Conservation (phyloP, 2,888 invertebrate genomes). For the Muschampia plurimacula region DNA sequence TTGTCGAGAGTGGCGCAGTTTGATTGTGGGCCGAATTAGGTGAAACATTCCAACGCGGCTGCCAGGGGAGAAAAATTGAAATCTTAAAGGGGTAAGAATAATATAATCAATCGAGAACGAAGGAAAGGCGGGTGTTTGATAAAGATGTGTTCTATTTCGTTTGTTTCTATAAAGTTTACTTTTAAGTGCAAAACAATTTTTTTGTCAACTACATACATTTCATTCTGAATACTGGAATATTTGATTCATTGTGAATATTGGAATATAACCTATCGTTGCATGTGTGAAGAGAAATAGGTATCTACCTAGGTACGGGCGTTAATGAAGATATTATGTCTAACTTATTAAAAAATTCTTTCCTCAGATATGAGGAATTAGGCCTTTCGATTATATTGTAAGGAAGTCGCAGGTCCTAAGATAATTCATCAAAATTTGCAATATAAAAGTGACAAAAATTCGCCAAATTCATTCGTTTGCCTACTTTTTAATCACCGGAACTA, state of each 20-base stretch:
- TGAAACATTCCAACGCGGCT: conserved; percentile 50
- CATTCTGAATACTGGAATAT: too few relatives aligned
- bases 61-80: conserved; percentile 53
- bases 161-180: not conserved
- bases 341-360: too few relatives aligned
- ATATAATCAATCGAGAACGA: conserved; percentile 13
- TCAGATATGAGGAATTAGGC: too few relatives aligned
- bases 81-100: conserved; percentile 40
- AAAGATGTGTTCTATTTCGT: not conserved
- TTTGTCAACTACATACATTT: too few relatives aligned
- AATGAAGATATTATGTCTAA: too few relatives aligned
- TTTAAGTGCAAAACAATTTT: not conserved
- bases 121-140: not conserved
- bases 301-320: too few relatives aligned
- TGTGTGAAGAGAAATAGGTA: too few relatives aligned
- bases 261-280: too few relatives aligned
- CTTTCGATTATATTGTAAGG: too few relatives aligned
- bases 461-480: conserved; percentile 20
- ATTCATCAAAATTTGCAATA: not conserved
- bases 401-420: too few relatives aligned
- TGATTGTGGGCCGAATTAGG: conserved; percentile 74
- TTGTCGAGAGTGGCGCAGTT: conserved; percentile 74
- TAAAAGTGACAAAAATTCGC: conserved; percentile 1
- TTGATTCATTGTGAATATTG: too few relatives aligned
- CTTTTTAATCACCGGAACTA: conserved; percentile 21